Percentiles rank a stretch among this genome's conserved stretches.
phyloP scores from a whole-genome alignment of 2,888 invertebrate genomes.

The Lypha dubia region DNA sequence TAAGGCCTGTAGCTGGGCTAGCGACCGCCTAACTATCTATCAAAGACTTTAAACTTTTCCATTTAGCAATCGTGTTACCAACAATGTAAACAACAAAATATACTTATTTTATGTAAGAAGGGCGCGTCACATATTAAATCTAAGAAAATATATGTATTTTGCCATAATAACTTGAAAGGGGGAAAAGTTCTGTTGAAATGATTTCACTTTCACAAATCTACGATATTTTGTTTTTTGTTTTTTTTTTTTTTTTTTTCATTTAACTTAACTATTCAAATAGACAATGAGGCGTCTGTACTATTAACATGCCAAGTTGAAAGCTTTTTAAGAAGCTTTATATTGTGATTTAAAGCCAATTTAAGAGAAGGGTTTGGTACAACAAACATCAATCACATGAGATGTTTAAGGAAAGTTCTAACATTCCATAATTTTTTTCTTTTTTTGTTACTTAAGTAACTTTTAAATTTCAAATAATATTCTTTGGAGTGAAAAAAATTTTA shows the following conservation, averaged over 20 bases:
- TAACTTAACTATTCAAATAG: not conserved
- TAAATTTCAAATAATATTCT: too few relatives aligned
- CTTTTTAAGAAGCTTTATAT: constrained; percentile 5
- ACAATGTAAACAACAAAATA: not conserved
- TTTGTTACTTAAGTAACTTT: not conserved
- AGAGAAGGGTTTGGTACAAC: not conserved
- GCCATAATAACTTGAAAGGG: not conserved
- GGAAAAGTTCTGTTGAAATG: constrained; percentile 9
- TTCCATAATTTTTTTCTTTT: not conserved
- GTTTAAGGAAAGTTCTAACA: not conserved
- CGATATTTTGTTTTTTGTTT: not conserved
- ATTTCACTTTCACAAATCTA: constrained; percentile 12
- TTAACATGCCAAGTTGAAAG: constrained; percentile 13
- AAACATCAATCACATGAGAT: not conserved
- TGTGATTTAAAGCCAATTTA: not conserved
- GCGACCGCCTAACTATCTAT: too few relatives aligned
- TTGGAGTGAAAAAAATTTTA: too few relatives aligned
- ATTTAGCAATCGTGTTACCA: not conserved
- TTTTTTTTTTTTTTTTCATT: not conserved
- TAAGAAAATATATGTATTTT: not conserved
- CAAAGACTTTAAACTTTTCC: too few relatives aligned
- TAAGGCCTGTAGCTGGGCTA: too few relatives aligned
- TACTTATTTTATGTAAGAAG: not conserved
- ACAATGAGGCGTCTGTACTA: not conserved
- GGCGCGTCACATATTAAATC: not conserved